Evolutionary conservation across 1,140 invertebrate genomes (phyloP).

Genomic region (Oscheius sp.): DNA sequence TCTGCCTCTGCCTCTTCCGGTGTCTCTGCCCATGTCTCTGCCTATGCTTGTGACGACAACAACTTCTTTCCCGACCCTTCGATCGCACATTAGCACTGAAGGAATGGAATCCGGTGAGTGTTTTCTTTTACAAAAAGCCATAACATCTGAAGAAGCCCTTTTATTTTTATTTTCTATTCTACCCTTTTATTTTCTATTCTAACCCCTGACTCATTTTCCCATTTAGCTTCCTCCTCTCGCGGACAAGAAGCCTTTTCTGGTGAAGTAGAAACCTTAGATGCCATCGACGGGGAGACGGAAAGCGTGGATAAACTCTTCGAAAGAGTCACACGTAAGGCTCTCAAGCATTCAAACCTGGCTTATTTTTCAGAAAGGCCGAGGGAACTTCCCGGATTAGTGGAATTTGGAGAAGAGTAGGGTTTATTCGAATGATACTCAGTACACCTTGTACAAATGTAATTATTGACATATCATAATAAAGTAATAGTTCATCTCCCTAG

Average conservation of each 20-base stretch:
- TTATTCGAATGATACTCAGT: no score
- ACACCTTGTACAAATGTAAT: no score
- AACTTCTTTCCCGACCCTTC: neutral
- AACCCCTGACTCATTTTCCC: no score
- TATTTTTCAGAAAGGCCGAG: neutral
- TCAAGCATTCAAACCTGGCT: neutral
- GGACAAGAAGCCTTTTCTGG: neutral
- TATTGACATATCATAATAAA: no score
- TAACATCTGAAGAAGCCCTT: neutral
- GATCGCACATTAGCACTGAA: neutral
- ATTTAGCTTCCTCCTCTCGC: no score
- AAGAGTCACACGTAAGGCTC: neutral
- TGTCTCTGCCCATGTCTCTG: neutral
- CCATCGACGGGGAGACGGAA: neutral
- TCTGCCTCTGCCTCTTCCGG: neutral
- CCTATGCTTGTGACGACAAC: neutral
- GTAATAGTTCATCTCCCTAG: no score
- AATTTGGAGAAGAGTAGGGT: neutral
- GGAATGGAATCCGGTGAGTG: neutral
- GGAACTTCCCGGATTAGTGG: neutral
- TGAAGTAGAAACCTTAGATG: neutral
- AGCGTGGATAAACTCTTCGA: neutral
- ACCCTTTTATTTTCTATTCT: no score
- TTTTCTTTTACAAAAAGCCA: conserved; percentile 3
- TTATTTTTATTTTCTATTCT: neutral